A percentile compares a stretch with the other conserved stretches of the same genome.
Evolutionary conservation across 2,797 vertebrate genomes (phyloP).

Genomic region (Mormyrus hasselquistii): DNA sequence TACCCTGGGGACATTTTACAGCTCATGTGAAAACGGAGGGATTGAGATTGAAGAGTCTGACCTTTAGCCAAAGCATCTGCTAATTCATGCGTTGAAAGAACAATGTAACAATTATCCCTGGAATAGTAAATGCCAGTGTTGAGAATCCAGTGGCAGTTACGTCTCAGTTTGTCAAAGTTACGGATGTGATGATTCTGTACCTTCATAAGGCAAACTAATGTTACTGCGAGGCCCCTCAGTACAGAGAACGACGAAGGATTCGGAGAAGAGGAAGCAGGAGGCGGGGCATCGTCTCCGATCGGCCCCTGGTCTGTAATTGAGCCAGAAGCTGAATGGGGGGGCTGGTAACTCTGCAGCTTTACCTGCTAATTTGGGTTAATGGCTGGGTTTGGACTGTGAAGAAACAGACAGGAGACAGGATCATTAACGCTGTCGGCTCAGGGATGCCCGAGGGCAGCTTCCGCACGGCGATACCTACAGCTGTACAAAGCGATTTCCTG

Average conservation of each 20-base stretch:
- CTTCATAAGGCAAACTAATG: not conserved
- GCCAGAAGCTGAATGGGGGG: not conserved
- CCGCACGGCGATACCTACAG: not conserved
- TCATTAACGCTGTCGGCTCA: not conserved
- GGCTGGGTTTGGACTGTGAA: not conserved
- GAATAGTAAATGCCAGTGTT: not conserved
- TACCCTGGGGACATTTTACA: not conserved
- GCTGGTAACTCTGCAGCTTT: not conserved
- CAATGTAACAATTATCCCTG: not conserved
- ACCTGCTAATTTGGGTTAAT: conserved; percentile 21
- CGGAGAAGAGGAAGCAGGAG: not conserved
- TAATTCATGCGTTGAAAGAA: not conserved
- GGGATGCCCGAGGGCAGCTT: not conserved
- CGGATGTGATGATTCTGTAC: not conserved
- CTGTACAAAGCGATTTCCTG: not conserved
- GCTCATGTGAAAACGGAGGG: not conserved
- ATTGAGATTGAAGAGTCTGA: not conserved
- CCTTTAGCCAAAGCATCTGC: not conserved
- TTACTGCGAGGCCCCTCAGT: not conserved
- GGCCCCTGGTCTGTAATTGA: not conserved
- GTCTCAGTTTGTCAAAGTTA: not conserved
- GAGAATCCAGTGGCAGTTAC: not conserved
- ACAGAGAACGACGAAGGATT: not conserved
- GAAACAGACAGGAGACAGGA: not conserved
- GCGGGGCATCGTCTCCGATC: not conserved